Conservation (phyloP, 2,888 invertebrate species). For the Noctua janthe region DNA sequence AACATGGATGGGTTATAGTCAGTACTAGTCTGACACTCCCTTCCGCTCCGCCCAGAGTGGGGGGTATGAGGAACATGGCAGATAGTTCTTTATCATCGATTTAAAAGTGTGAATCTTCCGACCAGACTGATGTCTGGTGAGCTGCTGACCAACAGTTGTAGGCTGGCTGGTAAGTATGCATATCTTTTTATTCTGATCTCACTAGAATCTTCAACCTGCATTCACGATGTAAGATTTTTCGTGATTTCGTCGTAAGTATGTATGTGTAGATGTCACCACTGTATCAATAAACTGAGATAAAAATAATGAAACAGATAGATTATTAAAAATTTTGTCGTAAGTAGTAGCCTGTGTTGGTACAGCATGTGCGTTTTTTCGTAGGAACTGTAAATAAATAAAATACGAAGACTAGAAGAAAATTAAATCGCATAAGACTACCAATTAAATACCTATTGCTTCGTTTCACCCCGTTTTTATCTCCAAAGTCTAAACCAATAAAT, state of each 20-base stretch:
- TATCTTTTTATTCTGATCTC: neutral
- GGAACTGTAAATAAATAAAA: neutral
- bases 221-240: neutral
- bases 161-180: neutral
- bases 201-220: neutral
- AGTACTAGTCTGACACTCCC: too few relatives aligned
- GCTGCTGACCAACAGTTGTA: neutral
- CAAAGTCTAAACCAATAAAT: constrained; percentile 15
- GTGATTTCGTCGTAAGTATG: neutral
- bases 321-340: neutral
- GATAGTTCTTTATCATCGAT: neutral
- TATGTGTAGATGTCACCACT: neutral
- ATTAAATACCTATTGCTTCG: neutral
- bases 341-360: neutral
- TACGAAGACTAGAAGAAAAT: neutral
- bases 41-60: too few relatives aligned
- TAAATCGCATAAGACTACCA: neutral
- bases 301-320: neutral
- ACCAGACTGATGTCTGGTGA: neutral
- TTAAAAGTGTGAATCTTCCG: neutral
- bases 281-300: neutral
- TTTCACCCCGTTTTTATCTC: neutral
- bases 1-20: too few relatives aligned
- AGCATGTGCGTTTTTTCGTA: neutral
- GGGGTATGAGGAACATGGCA: neutral